Base-by-base conservation (phyloP, 2,797 vertebrate genomes). In the Lophius americanus region DNA sequence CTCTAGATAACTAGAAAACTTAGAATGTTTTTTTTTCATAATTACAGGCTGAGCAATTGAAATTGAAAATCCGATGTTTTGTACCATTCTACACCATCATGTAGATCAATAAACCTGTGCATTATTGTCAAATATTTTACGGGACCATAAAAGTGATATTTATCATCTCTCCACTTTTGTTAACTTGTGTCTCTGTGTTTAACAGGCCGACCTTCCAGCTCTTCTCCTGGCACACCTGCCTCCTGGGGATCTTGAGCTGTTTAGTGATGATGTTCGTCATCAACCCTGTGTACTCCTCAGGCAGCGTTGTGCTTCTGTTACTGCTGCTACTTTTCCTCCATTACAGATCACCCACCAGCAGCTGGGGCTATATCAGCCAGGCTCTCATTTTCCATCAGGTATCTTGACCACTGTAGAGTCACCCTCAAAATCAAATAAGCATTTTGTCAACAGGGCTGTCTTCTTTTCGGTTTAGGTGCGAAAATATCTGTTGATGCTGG, bases 361-460 rank as follows among this genome's bases (percentile, higher is more conserved):
- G 96, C 84, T 98, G 96, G 96, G 96, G 96, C 78, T 97, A 97
- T 50, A 95, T 98, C 88, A 98, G 96, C 93, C 96, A 98, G 86
- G 96, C 96, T 33, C 93, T 98, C 80, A 97, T 98, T 64, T 97
- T 96, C 87, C 96, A 98, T 70, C 96, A 97, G 95, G 96, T 96
- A 73, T n/a, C 60, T 32, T 14, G 38, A 53, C 43, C 32, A 10
- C 41, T 41, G 9, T 51, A 14, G 11, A 55, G 10, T 38, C 57
- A 51, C 32, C 9, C 12, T 36, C 46, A 57, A 12, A 47, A 9
- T 59, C 37, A 58, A 11, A 12, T 39, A 9, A 3, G 3, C 36
- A 9, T 36, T 38, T 37, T 49, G 7, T 42, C 49, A 43, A 13
- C n/a, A 5, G n/a, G 4, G 0, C 5, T 6, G 4, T 39, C 23